Conservation (phyloP, 1,140 invertebrate species). For the Drusus annulatus region DNA sequence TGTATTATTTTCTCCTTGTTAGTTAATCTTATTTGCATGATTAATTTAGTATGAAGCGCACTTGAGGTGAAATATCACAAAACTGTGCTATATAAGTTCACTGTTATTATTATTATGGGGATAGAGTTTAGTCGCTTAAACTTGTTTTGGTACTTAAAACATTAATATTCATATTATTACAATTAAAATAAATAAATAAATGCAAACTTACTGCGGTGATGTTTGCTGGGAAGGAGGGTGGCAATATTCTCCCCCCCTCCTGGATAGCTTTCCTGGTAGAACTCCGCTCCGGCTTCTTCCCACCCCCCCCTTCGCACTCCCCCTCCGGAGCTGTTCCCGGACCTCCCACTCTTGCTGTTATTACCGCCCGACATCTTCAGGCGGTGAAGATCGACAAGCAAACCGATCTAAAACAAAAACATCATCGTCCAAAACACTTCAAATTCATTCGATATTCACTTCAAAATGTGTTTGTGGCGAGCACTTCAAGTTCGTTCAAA, state of each 20-base stretch:
- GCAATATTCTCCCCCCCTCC: slow-evolving; percentile 80
- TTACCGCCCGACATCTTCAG: slow-evolving; percentile 68
- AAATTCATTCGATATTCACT: neutral
- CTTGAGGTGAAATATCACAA: too few relatives aligned
- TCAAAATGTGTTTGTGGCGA: too few relatives aligned
- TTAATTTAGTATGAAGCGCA: too few relatives aligned
- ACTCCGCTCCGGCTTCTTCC: slow-evolving; percentile 89
- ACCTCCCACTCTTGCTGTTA: slow-evolving; percentile 59
- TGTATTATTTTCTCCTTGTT: too few relatives aligned
- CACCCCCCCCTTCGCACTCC: slow-evolving; percentile 71
- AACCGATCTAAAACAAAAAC: neutral
- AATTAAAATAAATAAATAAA: too few relatives aligned
- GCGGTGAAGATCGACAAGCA: neutral
- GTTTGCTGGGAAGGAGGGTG: slow-evolving; percentile 84
- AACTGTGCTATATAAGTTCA: too few relatives aligned
- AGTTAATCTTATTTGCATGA: too few relatives aligned
- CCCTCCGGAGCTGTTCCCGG: slow-evolving; percentile 57
- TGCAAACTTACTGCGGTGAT: slow-evolving; percentile 75
- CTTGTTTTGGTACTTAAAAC: too few relatives aligned
- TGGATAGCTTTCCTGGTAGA: slow-evolving; percentile 89
- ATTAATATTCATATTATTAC: too few relatives aligned
- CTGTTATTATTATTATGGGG: too few relatives aligned
- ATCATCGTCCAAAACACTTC: neutral
- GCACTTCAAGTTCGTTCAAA: too few relatives aligned
- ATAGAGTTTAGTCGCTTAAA: too few relatives aligned